These are phyloP conservation scores for Sebastes diploproa DNA, from an alignment of 2,797 vertebrate species.

Conservation along the genomic window DNA sequence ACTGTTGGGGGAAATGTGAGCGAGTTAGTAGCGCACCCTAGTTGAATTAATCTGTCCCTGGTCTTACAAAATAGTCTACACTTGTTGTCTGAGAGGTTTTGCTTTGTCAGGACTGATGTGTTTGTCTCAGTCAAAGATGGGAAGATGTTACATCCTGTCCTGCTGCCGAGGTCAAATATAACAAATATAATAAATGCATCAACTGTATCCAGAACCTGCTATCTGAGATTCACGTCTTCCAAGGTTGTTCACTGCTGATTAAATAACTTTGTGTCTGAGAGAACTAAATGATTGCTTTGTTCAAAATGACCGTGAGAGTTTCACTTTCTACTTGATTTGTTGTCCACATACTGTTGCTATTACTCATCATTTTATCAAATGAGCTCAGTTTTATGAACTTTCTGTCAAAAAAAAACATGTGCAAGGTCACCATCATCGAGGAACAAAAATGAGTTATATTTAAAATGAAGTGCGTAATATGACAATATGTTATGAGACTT, in stretches of 20 bases:
- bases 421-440: not conserved
- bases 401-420: not conserved
- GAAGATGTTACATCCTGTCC: not conserved
- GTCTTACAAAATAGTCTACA: not conserved
- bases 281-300: not conserved
- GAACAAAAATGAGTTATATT: not conserved
- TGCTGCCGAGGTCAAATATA: not conserved
- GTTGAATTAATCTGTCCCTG: not conserved
- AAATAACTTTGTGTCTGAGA: not conserved
- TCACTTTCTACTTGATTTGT: not conserved
- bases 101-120: not conserved
- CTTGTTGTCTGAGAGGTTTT: not conserved
- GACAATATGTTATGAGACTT: not conserved
- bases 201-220: not conserved
- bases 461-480: not conserved
- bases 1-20: not conserved
- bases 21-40: not conserved
- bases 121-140: not conserved
- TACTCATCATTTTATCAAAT: not conserved
- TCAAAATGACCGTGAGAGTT: not conserved
- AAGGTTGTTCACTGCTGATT: not conserved
- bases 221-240: not conserved
- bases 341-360: not conserved
- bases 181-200: not conserved
- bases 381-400: not conserved